Evolutionary conservation across 2,797 vertebrate genomes (phyloP), one percentile per base, ranked within the genome.

Genomic region (Myotis daubentonii): DNA sequence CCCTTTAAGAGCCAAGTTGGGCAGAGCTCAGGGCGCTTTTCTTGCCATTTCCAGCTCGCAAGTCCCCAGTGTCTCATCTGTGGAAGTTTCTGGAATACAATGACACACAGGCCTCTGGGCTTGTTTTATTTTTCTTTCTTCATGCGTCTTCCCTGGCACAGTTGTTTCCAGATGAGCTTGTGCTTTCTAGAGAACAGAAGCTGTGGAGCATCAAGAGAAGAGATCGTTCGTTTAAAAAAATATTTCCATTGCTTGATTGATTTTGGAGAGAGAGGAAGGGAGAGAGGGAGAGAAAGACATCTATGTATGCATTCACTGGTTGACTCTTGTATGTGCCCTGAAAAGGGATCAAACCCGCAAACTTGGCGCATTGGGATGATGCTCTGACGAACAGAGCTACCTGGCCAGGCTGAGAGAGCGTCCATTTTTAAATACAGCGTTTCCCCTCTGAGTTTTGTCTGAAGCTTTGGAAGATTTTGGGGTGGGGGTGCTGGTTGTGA

Each of bases 1-100:
- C 96, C 92, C 85, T 93, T 76, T 86, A 96, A 94, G 28, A 93
- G 85, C 87, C 95, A 92, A 80, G 25, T 55, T 47, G 82, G 85
- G 57, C 87, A 5, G 3, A 47, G 78, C 78, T 92, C 44, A 65
- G n/a, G 53, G 80, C 13, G 87, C 30, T 78, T 95, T 90, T 68
- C 60, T 93, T 60, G 68, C 76, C 51, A 38, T 91, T 95, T 89
- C 84, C 81, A 66, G 71, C 74, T 79, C 47, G 79, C 72, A 71
- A 70, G 51, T 84, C 91, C 81, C 72, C 81, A 65, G 2, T 22
- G 72, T 44, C 66, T 87, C 47, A 12, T 53, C 62, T 75, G 83
- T 82, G 47, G 82, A 94, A 80, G 60, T 94, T 97, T 96, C 94
- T 96, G 79, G 87, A 91, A 87, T 57, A 38, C 8, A 60, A 19